These are phyloP conservation scores for Chionis minor DNA, from an alignment of 2,113 vertebrate genomes.

Conservation along the genomic window DNA sequence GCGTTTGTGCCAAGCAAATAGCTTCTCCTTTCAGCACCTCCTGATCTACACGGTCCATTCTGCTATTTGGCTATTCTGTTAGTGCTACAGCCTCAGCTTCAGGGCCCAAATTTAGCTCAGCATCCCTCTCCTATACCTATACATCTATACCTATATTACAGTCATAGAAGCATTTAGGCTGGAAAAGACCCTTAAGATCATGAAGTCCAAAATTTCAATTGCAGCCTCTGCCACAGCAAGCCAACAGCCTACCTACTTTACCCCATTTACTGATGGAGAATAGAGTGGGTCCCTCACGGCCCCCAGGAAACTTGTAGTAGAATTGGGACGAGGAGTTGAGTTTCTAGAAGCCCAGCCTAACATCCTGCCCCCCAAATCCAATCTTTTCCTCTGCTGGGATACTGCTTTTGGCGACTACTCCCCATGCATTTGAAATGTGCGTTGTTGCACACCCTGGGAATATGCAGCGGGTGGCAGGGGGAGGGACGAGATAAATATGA, in stretches of 20 bases:
- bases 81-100: neutral
- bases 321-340: neutral
- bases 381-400: neutral
- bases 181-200: neutral
- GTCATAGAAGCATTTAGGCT: neutral
- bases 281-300: neutral
- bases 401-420: neutral
- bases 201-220: neutral
- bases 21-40: neutral
- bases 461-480: accelerated
- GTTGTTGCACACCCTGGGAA: neutral
- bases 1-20: neutral
- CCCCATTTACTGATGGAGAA: neutral
- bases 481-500: neutral
- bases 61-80: neutral
- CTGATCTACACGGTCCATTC: neutral
- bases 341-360: neutral
- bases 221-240: neutral
- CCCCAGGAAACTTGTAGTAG: neutral
- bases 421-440: neutral
- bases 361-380: neutral
- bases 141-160: neutral
- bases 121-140: neutral
- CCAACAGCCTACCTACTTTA: neutral
- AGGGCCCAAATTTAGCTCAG: neutral